phyloP scores from a whole-genome alignment of 2,113 vertebrate species.

The Lepus americanus region DNA sequence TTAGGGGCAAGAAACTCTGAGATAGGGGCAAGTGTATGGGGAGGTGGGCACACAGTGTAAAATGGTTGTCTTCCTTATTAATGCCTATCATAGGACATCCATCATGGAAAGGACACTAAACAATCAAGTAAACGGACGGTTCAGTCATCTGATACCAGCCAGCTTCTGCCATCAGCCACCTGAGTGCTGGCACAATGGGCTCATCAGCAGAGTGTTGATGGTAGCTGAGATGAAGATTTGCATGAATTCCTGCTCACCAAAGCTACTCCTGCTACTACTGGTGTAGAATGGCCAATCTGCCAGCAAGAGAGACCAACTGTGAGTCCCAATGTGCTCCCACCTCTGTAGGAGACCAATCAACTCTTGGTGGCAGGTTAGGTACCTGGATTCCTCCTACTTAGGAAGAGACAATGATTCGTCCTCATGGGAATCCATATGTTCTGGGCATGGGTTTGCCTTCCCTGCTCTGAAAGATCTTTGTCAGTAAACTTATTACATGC shows the following conservation, averaged over 20 bases:
- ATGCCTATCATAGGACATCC: not conserved
- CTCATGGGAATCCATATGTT: not conserved
- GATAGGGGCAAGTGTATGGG: not conserved
- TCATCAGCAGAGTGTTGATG: not conserved
- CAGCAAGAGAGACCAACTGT: not conserved
- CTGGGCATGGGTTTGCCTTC: not conserved
- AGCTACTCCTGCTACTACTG: not conserved
- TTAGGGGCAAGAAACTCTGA: not conserved
- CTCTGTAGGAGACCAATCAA: not conserved
- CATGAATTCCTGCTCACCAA: not conserved
- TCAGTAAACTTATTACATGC: not conserved
- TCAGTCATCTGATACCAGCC: not conserved
- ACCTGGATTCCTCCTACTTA: not conserved
- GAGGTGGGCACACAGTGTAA: not conserved
- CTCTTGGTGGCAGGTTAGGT: not conserved
- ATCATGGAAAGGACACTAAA: not conserved
- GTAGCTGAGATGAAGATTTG: not conserved
- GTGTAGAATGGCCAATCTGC: not conserved
- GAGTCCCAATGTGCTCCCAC: not conserved
- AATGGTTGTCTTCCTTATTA: not conserved
- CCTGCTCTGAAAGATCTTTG: not conserved
- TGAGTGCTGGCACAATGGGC: not conserved
- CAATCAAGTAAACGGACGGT: not conserved
- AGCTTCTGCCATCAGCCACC: not conserved
- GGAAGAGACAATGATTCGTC: not conserved